Conservation (phyloP, 2,888 invertebrate genomes). For the Laothoe populi region DNA sequence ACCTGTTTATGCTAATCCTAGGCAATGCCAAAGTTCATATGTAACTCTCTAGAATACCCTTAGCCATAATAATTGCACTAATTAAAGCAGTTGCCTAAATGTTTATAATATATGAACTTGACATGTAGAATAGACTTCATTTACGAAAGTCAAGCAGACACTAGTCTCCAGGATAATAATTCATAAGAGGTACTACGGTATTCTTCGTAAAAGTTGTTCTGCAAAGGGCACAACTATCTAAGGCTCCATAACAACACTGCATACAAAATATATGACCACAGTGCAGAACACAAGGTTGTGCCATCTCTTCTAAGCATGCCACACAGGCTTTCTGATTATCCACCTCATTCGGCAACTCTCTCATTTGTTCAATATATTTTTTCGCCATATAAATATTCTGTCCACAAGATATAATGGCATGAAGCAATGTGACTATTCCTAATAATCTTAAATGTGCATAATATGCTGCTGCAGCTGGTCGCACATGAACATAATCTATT, state of each 20-base stretch:
- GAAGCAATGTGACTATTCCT: constrained; percentile 71
- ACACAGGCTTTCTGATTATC: constrained; percentile 74
- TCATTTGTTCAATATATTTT: constrained; percentile 71
- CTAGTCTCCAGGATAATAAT: constrained; percentile 62
- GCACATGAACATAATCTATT: constrained; percentile 90
- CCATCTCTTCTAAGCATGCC: constrained; percentile 76
- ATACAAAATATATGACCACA: constrained; percentile 81
- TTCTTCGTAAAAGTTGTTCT: constrained; percentile 73
- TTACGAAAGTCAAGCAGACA: too few relatives aligned
- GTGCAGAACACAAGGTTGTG: constrained; percentile 74
- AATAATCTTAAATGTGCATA: constrained; percentile 74
- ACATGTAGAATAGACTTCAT: too few relatives aligned
- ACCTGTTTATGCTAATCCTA: too few relatives aligned
- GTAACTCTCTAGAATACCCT: too few relatives aligned
- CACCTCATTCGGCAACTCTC: constrained; percentile 70
- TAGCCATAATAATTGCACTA: too few relatives aligned
- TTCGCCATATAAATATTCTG: constrained; percentile 74
- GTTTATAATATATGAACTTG: too few relatives aligned
- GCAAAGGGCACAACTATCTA: constrained; percentile 75
- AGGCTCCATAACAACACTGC: constrained; percentile 71
- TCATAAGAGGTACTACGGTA: constrained; percentile 77
- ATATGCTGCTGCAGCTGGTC: constrained; percentile 75
- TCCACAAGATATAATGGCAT: constrained; percentile 71
- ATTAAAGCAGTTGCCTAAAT: too few relatives aligned
- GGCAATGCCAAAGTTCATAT: too few relatives aligned